Conservation (phyloP, 2,113 vertebrate genomes). For the Catharus minimus region DNA sequence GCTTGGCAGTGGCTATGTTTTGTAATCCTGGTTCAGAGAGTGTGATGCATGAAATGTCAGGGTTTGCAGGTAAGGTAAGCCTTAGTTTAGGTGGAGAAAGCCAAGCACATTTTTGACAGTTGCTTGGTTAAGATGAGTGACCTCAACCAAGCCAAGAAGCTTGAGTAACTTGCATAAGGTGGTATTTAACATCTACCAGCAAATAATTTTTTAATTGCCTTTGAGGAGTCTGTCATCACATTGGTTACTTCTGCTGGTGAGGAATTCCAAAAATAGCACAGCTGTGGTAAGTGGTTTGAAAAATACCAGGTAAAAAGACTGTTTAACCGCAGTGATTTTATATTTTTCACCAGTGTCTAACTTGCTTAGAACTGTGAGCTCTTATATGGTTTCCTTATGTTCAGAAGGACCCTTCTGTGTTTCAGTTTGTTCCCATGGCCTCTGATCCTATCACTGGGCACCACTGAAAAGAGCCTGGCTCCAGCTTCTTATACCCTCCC, state of each 20-base stretch:
- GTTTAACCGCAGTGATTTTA: neutral
- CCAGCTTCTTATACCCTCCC: neutral
- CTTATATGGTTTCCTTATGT: neutral
- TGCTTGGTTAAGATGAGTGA: neutral
- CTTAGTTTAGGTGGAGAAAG: neutral
- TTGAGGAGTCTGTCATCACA: neutral
- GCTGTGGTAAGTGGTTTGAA: neutral
- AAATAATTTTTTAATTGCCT: neutral
- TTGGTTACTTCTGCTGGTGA: neutral
- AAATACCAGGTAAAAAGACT: neutral
- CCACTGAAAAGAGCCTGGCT: neutral
- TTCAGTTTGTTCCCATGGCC: neutral
- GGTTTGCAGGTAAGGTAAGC: neutral
- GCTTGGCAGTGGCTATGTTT: neutral
- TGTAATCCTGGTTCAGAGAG: neutral
- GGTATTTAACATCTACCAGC: neutral
- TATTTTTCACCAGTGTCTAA: neutral
- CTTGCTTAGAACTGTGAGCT: neutral
- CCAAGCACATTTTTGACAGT: fast-evolving
- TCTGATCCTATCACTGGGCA: neutral
- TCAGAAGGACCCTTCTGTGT: neutral
- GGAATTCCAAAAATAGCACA: neutral
- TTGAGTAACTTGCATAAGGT: neutral
- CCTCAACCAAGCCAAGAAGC: neutral
- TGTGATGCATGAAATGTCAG: neutral